phyloP scores from a whole-genome alignment of 2,113 vertebrate genomes.

The Neotoma lepida region DNA sequence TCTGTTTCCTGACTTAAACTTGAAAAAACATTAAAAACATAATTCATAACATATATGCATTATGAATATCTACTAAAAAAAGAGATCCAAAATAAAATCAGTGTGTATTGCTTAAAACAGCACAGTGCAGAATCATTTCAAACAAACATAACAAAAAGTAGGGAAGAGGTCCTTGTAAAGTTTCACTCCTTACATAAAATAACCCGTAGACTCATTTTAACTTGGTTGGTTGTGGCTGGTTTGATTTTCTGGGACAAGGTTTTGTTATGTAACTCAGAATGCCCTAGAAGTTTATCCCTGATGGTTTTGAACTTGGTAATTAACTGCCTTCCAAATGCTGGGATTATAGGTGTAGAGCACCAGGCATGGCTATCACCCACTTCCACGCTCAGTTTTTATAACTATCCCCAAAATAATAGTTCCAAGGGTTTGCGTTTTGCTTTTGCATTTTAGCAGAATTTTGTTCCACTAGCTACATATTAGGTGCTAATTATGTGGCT shows the following conservation, averaged over 20 bases:
- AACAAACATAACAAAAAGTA: not conserved
- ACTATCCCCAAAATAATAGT: not conserved
- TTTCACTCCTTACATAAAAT: not conserved
- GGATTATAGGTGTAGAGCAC: not conserved
- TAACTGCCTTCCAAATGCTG: not conserved
- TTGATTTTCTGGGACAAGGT: not conserved
- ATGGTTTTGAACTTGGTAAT: not conserved
- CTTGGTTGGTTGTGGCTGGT: not conserved
- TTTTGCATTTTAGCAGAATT: slow-evolving; percentile 46
- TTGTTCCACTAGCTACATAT: not conserved
- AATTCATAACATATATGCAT: not conserved
- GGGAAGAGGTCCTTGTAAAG: not conserved
- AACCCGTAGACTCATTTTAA: not conserved
- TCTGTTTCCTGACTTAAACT: not conserved
- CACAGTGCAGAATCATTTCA: not conserved
- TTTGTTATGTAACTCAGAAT: not conserved
- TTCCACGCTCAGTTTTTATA: not conserved
- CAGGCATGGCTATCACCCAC: not conserved
- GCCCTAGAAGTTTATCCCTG: not conserved
- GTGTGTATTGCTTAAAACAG: not conserved
- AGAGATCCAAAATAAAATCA: slow-evolving; percentile 28
- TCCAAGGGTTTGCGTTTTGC: not conserved
- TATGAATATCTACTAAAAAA: slow-evolving; percentile 14
- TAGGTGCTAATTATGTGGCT: not conserved
- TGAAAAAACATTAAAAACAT: not conserved